Percentiles rank a stretch among this genome's conserved stretches.
These are phyloP conservation scores for Apeira syringaria DNA, from an alignment of 2,888 invertebrate genomes.

Conservation along the genomic window DNA sequence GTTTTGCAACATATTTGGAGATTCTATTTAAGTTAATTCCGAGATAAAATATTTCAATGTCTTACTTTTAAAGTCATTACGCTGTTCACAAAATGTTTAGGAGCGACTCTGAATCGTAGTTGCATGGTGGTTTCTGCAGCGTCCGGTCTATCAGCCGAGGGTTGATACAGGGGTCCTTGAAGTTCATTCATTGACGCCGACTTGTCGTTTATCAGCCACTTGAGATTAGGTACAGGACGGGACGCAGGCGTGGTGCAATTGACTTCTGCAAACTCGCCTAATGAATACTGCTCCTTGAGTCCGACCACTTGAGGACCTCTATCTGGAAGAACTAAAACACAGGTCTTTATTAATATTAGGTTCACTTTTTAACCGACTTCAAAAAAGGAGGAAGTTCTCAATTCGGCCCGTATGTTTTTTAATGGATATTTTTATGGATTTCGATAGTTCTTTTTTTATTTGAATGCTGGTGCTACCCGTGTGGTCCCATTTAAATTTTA, in stretches of 20 bases:
- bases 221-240: conserved; percentile 90
- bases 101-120: conserved; percentile 88
- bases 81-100: conserved; percentile 89
- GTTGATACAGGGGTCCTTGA: conserved; percentile 75
- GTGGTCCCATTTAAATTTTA: no score
- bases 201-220: conserved; percentile 92
- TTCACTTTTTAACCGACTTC: no score
- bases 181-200: conserved; percentile 80
- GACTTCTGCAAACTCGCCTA: conserved; percentile 88
- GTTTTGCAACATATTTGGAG: no score
- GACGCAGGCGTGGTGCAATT: conserved; percentile 92
- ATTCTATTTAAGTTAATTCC: no score
- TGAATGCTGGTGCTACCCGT: no score
- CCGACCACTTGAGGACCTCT: conserved; percentile 91
- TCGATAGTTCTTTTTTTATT: no score
- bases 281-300: conserved; percentile 88
- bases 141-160: conserved; percentile 72
- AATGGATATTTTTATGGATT: no score
- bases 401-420: no score
- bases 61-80: conserved; percentile 90
- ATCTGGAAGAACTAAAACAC: conserved; percentile 88
- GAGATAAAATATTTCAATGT: no score
- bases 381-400: no score
- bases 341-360: neutral
- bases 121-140: conserved; percentile 89